Evolutionary conservation across 2,797 vertebrate species (phyloP).

Genomic region (Ctenosaura bakeri): DNA sequence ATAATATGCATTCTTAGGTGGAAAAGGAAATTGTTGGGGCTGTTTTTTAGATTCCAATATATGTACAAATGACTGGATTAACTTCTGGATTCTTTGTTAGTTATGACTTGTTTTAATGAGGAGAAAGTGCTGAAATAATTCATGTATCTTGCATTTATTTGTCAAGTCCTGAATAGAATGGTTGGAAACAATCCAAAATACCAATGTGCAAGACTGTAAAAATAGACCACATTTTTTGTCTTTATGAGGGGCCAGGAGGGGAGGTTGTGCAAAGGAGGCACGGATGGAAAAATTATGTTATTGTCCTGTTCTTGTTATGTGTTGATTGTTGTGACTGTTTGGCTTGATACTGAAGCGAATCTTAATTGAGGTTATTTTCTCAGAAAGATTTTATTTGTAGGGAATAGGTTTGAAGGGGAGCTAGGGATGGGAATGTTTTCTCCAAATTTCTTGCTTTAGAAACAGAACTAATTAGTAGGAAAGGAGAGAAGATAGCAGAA

Average conservation of each 20-base stretch:
- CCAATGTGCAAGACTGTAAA: conserved; percentile 78
- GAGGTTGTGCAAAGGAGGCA: conserved; percentile 53
- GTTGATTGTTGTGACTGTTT: conserved; percentile 60
- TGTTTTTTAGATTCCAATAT: conserved; percentile 62
- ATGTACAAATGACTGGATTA: conserved; percentile 75
- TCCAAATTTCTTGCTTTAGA: conserved; percentile 29
- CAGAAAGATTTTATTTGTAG: neutral
- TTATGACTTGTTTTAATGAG: conserved; percentile 63
- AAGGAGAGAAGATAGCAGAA: neutral
- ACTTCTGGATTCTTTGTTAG: conserved; percentile 73
- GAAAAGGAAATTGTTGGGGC: conserved; percentile 8
- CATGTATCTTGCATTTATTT: conserved; percentile 79
- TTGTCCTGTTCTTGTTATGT: conserved; percentile 59
- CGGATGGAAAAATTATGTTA: neutral
- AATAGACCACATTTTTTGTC: conserved; percentile 75
- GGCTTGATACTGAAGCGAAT: neutral
- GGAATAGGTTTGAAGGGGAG: neutral
- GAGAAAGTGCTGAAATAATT: conserved; percentile 76
- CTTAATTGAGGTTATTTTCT: conserved; percentile 1
- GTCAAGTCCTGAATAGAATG: conserved; percentile 76
- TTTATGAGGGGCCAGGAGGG: conserved; percentile 54
- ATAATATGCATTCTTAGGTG: conserved; percentile 42
- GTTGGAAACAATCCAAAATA: conserved; percentile 80
- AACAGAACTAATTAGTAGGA: conserved; percentile 1
- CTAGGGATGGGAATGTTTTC: neutral